These are phyloP conservation scores for Plumapathes pennacea DNA, from an alignment of 92 coral and sea anemone species.

Conservation along the genomic window DNA sequence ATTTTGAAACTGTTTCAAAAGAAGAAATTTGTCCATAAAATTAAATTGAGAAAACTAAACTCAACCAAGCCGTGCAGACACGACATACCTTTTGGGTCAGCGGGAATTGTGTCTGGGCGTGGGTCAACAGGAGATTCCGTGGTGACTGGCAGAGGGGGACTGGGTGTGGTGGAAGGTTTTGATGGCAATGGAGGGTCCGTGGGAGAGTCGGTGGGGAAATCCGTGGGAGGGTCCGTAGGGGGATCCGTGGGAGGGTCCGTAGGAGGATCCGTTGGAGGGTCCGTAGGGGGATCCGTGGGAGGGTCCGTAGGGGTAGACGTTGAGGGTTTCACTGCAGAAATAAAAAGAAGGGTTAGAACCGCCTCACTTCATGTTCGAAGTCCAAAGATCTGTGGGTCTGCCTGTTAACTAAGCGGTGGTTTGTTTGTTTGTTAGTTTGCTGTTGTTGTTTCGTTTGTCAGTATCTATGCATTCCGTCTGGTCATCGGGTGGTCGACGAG, in stretches of 20 bases:
- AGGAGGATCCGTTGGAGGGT: slow-evolving; percentile 11
- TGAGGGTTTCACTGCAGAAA: neutral
- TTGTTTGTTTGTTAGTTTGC: no score
- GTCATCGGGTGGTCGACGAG: no score
- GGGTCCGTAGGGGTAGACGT: slow-evolving; percentile 7
- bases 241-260: slow-evolving; percentile 8
- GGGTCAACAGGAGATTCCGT: neutral
- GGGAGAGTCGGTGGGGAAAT: neutral
- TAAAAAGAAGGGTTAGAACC: neutral
- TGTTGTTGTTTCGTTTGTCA: no score
- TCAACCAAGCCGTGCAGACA: neutral
- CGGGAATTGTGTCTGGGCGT: slow-evolving; percentile 18
- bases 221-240: slow-evolving; percentile 4
- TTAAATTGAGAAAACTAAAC: neutral
- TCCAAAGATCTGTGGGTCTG: no score
- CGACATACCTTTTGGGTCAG: slow-evolving; percentile 25
- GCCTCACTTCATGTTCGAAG: neutral
- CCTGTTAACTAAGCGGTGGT: no score
- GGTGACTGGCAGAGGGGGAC: neutral
- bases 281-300: no score
- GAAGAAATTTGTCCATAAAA: no score
- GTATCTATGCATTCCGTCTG: no score
- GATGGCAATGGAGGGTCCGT: neutral
- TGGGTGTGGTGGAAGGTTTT: neutral
- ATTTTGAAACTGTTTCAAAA: no score